Percentiles rank a stretch among this genome's conserved stretches.
Conservation (phyloP, 2,113 vertebrate genomes). For the Quiscalus mexicanus region DNA sequence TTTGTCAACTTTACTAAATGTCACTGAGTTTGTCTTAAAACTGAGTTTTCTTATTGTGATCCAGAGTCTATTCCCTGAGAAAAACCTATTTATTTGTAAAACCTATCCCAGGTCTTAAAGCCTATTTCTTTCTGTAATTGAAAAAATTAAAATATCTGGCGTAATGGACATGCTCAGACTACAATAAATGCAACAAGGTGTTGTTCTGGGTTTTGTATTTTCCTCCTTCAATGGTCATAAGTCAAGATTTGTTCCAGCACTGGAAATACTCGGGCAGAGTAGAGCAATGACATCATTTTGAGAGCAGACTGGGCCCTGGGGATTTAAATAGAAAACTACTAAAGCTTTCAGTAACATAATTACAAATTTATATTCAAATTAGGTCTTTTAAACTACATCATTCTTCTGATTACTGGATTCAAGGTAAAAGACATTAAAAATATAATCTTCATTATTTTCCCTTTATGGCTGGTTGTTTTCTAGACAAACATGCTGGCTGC, state of each 20-base stretch:
- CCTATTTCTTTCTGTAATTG: not conserved
- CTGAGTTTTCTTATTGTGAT: not conserved
- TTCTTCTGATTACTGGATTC: slow-evolving; percentile 59
- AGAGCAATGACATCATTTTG: not conserved
- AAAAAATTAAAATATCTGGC: slow-evolving; percentile 5
- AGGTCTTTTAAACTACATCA: slow-evolving; percentile 31
- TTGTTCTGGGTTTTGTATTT: fast-evolving
- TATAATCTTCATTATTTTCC: slow-evolving; percentile 37
- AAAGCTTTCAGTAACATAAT: slow-evolving; percentile 52
- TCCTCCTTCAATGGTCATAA: not conserved
- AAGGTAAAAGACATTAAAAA: slow-evolving; percentile 19
- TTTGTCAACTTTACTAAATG: slow-evolving; percentile 1
- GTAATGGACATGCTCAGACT: not conserved
- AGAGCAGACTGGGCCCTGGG: not conserved
- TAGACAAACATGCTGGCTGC: slow-evolving; percentile 40
- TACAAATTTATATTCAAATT: slow-evolving; percentile 38
- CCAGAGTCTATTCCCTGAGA: not conserved
- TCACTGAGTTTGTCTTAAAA: not conserved
- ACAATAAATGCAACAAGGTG: not conserved
- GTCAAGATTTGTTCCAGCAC: not conserved
- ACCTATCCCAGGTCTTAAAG: not conserved
- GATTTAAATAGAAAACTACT: slow-evolving; percentile 11
- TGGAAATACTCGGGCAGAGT: not conserved
- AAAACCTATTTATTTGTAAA: not conserved
- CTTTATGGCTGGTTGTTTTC: slow-evolving; percentile 35